Percentiles rank a stretch among this genome's conserved stretches.
phyloP scores from a whole-genome alignment of 1,140 invertebrate species.

The Triops longicaudatus region DNA sequence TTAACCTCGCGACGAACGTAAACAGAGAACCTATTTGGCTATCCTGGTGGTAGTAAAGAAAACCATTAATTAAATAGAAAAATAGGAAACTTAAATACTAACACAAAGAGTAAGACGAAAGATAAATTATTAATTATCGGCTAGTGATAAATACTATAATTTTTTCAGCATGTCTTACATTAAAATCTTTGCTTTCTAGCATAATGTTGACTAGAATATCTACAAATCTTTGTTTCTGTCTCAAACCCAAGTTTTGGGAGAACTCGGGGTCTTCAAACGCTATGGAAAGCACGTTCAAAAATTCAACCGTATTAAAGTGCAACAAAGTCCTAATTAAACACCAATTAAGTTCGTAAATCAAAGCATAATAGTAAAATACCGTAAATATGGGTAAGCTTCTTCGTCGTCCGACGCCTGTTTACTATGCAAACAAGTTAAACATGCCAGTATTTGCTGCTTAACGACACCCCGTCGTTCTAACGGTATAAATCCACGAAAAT shows the following conservation, averaged over 20 bases:
- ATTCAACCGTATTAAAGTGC: constrained; percentile 78
- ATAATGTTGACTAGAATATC: constrained; percentile 71
- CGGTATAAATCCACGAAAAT: constrained; percentile 76
- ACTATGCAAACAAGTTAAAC: constrained; percentile 52
- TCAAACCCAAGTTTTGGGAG: constrained; percentile 57
- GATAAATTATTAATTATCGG: too few relatives aligned
- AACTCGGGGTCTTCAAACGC: constrained; percentile 81
- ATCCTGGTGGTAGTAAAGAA: constrained; percentile 36
- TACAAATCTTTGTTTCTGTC: constrained; percentile 66
- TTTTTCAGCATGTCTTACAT: constrained; percentile 43
- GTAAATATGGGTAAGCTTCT: constrained; percentile 64
- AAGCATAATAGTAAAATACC: constrained; percentile 33
- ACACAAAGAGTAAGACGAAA: too few relatives aligned
- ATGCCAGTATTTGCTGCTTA: constrained; percentile 57
- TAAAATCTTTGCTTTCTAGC: constrained; percentile 57
- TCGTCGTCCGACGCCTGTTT: constrained; percentile 56
- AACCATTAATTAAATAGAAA: constrained; percentile 20
- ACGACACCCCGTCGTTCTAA: constrained; percentile 55
- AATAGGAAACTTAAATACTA: constrained; percentile 1
- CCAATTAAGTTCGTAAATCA: not conserved
- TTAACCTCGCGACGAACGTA: constrained; percentile 61
- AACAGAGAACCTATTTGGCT: constrained; percentile 60
- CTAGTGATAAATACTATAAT: constrained; percentile 8
- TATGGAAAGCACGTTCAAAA: constrained; percentile 78
- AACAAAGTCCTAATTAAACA: constrained; percentile 57